Evolutionary conservation across 2,888 invertebrate species (phyloP), one percentile per base, ranked within the genome.

Genomic region (Spilosoma lubricipeda): DNA sequence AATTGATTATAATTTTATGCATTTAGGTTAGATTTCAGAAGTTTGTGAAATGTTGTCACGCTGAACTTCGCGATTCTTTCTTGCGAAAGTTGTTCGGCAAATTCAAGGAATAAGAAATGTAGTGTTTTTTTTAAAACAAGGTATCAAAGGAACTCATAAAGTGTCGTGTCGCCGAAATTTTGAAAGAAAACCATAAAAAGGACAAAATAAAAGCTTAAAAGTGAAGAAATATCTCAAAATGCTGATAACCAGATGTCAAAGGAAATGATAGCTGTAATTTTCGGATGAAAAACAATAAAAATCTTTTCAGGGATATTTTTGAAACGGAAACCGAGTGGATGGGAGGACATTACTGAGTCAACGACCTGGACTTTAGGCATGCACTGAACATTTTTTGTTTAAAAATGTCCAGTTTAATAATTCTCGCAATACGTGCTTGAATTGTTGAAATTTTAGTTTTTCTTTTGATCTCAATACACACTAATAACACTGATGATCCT

Each of bases 251-350:
- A 23, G 0, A 33, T 67, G 33, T 20, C 23, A 33, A 67, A 48
- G 30, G 48, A 67, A 33, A 48, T 30, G 45, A 30, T 27, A 48
- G 33, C 23, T 23, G 33, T 48, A 23, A 67, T 48, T 2, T 33
- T 30, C 20, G 23, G 23, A 33, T 23, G 11, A 67, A 48, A 48
- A 67, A 23, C 23, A 11, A 48, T 67, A 48, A 67, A 67, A 48
- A 48, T 48, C 48, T 48, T 67, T 33, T 23, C 11, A 48, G 33
- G 33, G 67, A 33, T 48, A 67, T 30, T 67, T 48, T 67, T 67
- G n/a, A 66, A 56, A 39, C 73, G 69, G 69, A 73, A 65, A 69
- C 63, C 64, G 52, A 23, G 33, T 67, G 30, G 23, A 48, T 67
- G 11, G 48, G 67, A 67, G 30, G 33, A 67, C 11, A 48, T 48